Evolutionary conservation across 2,888 invertebrate species (phyloP), one percentile per base, ranked within the genome.

Genomic region (Campoplex nolae): DNA sequence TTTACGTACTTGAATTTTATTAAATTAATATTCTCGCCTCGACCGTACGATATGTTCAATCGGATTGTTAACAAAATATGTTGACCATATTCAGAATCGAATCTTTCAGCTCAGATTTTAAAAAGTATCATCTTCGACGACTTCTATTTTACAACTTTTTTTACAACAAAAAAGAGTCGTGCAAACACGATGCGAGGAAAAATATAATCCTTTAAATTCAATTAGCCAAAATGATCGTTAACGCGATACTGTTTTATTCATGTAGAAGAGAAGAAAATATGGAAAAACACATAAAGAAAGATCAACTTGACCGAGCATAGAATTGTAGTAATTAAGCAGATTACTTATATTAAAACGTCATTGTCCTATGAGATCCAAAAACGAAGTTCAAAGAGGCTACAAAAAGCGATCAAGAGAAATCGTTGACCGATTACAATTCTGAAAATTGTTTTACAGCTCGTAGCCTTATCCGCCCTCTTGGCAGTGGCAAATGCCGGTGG

Each of bases 401-500:
- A 32, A 7, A 16, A 28, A 32, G 6, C 13, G 32, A 28, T 70
- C 70, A n/a, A 16, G 6, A 13, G 45, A 16, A 45, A 45, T 38
- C 45, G 42, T 28, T 54, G 51, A 62, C 16, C 42, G 6, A 16
- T 54, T 16, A 45, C 42, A 38, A 23, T 11, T 9, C 11, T 16
- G 4, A 18, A 84, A 28, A 32, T 65, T 80, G n/a, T 38, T 74
- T 51, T 58, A n/a, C 87, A 92, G 92, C 89, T 92, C 74, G 67
- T 91, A 85, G 85, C 86, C 23, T 84, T 92, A 76, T 90, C 90
- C 84, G 91, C 92, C 76, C 83, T 91, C 6, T 65, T 92, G 84
- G 92, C 91, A 8, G 80, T 90, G 35, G 91, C 89, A 11, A 85
- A 83, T 2, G 92, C 92, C 38, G 90, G 90, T 32, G 91, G 91